Base-by-base conservation (phyloP, 1,140 invertebrate genomes). In the Holotrichia oblita region DNA sequence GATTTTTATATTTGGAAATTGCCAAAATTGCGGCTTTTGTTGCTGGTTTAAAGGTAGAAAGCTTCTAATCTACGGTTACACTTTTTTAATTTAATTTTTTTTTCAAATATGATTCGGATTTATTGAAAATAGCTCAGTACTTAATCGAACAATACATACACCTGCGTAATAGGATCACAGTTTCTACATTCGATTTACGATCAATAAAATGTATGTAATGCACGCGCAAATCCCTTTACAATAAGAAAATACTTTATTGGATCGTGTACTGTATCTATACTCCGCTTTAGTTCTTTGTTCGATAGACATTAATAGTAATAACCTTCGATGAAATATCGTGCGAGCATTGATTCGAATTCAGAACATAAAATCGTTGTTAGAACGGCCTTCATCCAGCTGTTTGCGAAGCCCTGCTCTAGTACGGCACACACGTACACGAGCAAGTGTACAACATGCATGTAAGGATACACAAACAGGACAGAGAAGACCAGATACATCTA, bases 321-420 rank as follows among this genome's bases (percentile, higher is more conserved):
- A 69, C 61, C 61, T 69, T 69, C 61, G 61, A 69, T 69, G 22
- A 4, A 69, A 69, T 69, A 69, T 69, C 61, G 61, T 69, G 61
- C 61, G 61, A 69, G 61, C 61, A 69, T 69, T 69, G 61, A 69
- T 69, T 69, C 61, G 61, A 69, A 69, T 69, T 69, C 61, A 69
- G 61, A 22, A 69, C 61, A 27, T 69, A 69, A 69, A 27, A 69
- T 69, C 61, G 61, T 69, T 69, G 61, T 14, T 69, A 69, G 61
- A 69, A 69, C 61, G 61, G 20, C 61, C 61, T 69, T 69, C 61
- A 69, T 69, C 20, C 61, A 69, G 22, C 61, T 20, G 61, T 69
- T 69, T 14, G 61, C 61, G 22, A 69, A 69, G 61, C 61, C 61
- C 61, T 69, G 61, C 61, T 69, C 61, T 69, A 69, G 27, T 69